Conservation (phyloP, 2,888 invertebrate genomes). For the Rotaria magnacalcarata region DNA sequence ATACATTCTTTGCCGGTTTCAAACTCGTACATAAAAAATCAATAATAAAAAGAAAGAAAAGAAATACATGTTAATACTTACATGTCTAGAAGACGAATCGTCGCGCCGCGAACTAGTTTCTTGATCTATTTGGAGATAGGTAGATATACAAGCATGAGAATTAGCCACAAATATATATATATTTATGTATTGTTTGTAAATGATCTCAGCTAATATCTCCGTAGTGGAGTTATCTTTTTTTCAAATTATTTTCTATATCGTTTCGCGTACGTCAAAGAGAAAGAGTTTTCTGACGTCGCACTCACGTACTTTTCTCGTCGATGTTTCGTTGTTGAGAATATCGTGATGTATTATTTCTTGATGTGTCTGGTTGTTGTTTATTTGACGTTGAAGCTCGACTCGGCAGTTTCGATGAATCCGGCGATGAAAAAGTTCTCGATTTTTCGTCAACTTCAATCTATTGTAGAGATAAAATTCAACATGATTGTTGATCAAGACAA, state of each 20-base stretch:
- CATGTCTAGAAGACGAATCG: conserved; percentile 12
- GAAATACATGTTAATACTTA: not conserved
- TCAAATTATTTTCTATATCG: not conserved
- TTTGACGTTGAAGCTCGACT: not conserved
- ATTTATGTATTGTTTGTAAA: conserved; percentile 16
- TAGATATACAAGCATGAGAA: conserved; percentile 19
- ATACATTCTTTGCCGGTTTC: too few relatives aligned
- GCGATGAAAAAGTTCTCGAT: not conserved
- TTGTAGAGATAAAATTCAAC: not conserved
- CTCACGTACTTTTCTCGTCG: conserved; percentile 37
- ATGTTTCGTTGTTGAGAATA: conserved; percentile 26
- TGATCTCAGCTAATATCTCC: not conserved
- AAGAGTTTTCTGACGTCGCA: not conserved
- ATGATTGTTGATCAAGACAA: too few relatives aligned
- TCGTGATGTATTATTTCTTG: not conserved
- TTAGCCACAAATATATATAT: not conserved
- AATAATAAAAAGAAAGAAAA: too few relatives aligned
- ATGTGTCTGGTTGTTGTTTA: not conserved
- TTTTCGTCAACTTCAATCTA: not conserved
- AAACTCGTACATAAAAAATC: too few relatives aligned
- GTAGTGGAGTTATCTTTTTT: not conserved
- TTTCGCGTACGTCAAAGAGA: not conserved
- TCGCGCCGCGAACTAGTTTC: conserved; percentile 16
- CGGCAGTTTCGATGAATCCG: not conserved
- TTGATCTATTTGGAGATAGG: conserved; percentile 36